These are phyloP conservation scores for Plecotus auritus DNA, from an alignment of 2,113 vertebrate species.

Conservation along the genomic window DNA sequence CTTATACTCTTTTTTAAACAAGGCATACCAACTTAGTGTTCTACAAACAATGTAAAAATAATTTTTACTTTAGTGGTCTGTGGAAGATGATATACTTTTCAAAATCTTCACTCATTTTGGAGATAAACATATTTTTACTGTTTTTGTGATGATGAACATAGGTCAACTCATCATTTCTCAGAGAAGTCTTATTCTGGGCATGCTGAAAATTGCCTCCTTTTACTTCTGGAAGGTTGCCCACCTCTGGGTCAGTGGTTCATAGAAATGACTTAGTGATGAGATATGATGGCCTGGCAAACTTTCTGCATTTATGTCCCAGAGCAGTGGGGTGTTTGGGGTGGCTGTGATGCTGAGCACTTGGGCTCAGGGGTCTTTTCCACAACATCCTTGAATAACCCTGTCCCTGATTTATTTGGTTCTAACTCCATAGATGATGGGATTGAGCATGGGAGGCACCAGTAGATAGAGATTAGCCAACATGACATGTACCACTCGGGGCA, in stretches of 20 bases:
- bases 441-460: constrained; percentile 66
- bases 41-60: neutral
- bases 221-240: neutral
- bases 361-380: neutral
- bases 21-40: neutral
- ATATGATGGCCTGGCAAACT: neutral
- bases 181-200: neutral
- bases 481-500: constrained; percentile 36
- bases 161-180: neutral
- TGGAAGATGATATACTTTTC: neutral
- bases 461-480: constrained; percentile 67
- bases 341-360: neutral
- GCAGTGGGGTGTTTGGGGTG: neutral
- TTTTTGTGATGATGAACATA: neutral
- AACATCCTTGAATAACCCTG: constrained; percentile 7
- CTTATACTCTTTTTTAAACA: neutral
- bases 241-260: neutral
- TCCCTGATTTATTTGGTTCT: constrained; percentile 67
- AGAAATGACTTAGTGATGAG: neutral
- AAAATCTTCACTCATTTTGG: neutral
- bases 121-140: neutral
- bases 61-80: neutral
- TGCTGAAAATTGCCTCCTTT: neutral
- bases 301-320: neutral
- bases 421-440: constrained; percentile 70